Evolutionary conservation across 2,888 invertebrate genomes (phyloP).

Genomic region (Apocheima hispidaria): DNA sequence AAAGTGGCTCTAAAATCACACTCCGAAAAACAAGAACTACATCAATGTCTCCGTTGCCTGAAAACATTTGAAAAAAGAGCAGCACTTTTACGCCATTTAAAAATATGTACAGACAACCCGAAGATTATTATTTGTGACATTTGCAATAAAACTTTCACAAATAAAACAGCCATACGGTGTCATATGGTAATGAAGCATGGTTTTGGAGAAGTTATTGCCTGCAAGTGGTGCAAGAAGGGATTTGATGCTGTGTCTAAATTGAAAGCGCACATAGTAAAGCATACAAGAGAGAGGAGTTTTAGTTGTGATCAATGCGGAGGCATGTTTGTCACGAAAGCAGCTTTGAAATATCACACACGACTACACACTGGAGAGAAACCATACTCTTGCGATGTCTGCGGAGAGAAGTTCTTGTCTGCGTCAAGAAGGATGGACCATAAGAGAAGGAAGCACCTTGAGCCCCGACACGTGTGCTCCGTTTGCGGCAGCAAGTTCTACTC

Average conservation of each 20-base stretch:
- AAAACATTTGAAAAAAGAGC: neutral
- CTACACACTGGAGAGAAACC: constrained; percentile 1
- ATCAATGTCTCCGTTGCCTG: neutral
- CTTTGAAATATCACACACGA: neutral
- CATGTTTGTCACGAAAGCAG: neutral
- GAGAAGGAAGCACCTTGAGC: neutral
- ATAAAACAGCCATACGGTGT: neutral
- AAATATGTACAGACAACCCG: neutral
- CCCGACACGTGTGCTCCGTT: neutral
- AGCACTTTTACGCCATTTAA: neutral
- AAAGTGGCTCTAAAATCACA: neutral
- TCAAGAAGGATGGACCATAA: constrained; percentile 35
- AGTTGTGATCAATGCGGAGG: neutral
- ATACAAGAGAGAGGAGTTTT: neutral
- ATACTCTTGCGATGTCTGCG: neutral
- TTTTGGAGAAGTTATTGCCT: neutral
- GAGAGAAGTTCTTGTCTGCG: constrained; percentile 14
- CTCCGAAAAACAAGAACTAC: neutral
- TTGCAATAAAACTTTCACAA: neutral
- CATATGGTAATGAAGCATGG: neutral
- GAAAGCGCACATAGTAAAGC: neutral
- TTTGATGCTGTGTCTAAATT: neutral
- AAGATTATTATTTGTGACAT: neutral
- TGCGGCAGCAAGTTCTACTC: neutral
- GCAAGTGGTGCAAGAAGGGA: neutral